A percentile compares a stretch with the other conserved stretches of the same genome.
Conservation (phyloP, 2,888 invertebrate species). For the Chalcosyrphus nemorum region DNA sequence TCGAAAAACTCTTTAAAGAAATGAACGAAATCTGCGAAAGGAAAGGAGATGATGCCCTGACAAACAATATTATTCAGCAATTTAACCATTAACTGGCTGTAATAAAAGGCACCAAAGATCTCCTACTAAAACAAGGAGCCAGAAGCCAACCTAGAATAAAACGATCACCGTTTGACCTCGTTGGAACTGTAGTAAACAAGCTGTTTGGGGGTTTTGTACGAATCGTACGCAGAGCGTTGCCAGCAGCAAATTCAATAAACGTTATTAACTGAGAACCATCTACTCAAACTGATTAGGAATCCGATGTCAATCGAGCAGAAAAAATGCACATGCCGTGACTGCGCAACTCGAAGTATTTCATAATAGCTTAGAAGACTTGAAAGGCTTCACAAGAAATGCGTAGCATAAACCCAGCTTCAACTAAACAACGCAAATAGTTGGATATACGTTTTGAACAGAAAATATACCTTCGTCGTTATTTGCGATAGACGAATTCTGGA, state of each 20-base stretch:
- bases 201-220: background rate
- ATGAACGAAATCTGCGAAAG: background rate
- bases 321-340: background rate
- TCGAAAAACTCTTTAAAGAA: background rate
- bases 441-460: no score
- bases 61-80: background rate
- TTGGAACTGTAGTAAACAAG: background rate
- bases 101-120: background rate
- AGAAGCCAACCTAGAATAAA: background rate
- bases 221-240: background rate
- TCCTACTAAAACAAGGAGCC: background rate
- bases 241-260: background rate
- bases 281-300: background rate
- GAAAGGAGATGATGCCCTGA: background rate
- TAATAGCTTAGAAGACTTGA: background rate
- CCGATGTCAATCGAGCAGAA: background rate
- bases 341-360: background rate
- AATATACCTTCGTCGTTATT: no score
- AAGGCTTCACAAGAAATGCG: no score
- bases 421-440: no score
- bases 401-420: no score
- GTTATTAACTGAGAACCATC: background rate
- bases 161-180: background rate
- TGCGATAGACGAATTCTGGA: no score
- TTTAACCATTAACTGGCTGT: background rate